A percentile compares a stretch with the other conserved stretches of the same genome.
Evolutionary conservation across 2,888 invertebrate genomes (phyloP).

Genomic region (Panorpa germanica): DNA sequence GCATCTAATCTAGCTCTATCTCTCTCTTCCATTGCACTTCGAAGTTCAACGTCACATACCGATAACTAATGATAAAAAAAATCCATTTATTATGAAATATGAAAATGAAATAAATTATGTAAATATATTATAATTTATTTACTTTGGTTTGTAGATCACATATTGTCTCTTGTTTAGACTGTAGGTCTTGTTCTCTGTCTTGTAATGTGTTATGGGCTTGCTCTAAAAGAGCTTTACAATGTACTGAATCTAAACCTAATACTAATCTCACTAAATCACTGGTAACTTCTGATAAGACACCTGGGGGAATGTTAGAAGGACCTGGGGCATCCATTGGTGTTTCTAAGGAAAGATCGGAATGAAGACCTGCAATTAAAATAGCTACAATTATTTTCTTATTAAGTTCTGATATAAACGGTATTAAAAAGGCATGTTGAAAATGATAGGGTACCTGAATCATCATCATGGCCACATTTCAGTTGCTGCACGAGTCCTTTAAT

Average conservation of each 20-base stretch:
- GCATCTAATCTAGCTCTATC: constrained; percentile 64
- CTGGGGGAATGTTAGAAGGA: constrained; percentile 23
- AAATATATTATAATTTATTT: constrained; percentile 15
- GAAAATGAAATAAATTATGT: neutral
- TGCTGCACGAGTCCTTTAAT: constrained; percentile 53
- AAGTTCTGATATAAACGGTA: neutral
- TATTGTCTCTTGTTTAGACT: constrained; percentile 58
- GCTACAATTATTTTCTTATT: neutral
- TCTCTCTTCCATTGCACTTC: constrained; percentile 64
- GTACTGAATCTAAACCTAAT: constrained; percentile 52
- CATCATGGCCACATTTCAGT: constrained; percentile 55
- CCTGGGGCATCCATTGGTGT: constrained; percentile 33
- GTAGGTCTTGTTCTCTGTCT: constrained; percentile 62
- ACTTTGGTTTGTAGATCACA: constrained; percentile 68
- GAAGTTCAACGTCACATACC: constrained; percentile 62
- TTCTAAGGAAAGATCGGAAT: constrained; percentile 47
- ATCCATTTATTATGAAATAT: neutral
- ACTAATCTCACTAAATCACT: constrained; percentile 57
- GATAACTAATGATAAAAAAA: constrained; percentile 29
- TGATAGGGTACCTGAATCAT: constrained; percentile 39
- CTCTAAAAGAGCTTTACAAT: constrained; percentile 57
- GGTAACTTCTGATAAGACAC: constrained; percentile 47
- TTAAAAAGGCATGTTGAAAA: constrained; percentile 1
- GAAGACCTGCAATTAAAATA: constrained; percentile 29
- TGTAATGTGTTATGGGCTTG: constrained; percentile 55